phyloP scores from a whole-genome alignment of 2,797 vertebrate genomes.

The Sebastes oblongus region DNA sequence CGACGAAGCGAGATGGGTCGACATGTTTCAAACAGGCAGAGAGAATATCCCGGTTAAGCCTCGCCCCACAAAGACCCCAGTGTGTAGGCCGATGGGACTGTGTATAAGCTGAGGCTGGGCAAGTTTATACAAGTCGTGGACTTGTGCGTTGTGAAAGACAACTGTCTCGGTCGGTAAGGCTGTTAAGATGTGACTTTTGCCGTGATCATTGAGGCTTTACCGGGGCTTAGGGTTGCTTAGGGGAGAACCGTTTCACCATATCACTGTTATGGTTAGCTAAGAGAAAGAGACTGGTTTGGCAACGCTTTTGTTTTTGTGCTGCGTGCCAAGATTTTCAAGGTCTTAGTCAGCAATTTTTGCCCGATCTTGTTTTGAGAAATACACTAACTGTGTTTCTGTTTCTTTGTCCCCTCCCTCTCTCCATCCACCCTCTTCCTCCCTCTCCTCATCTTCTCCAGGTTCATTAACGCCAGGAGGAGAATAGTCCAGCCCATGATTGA shows the following conservation, averaged over 20 bases:
- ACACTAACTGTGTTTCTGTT: constrained; percentile 50
- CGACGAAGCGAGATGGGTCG: constrained; percentile 53
- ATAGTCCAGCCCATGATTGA: constrained; percentile 99
- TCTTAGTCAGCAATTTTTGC: constrained; percentile 57
- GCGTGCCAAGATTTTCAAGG: constrained; percentile 45
- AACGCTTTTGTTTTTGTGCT: constrained; percentile 53
- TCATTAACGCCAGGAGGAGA: constrained; percentile 99
- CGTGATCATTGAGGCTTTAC: constrained; percentile 33
- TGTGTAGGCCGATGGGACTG: constrained; percentile 59
- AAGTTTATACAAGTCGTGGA: constrained; percentile 77
- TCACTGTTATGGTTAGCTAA: constrained; percentile 47
- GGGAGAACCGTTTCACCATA: constrained; percentile 52
- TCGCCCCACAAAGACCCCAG: constrained; percentile 72
- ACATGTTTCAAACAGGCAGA: constrained; percentile 61
- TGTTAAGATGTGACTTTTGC: constrained; percentile 74
- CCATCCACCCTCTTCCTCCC: background rate
- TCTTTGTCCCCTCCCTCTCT: constrained; percentile 11
- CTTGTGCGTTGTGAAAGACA: constrained; percentile 68
- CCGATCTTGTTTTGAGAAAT: constrained; percentile 50
- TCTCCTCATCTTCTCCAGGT: constrained; percentile 84
- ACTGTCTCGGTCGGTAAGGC: constrained; percentile 64
- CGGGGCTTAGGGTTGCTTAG: constrained; percentile 43
- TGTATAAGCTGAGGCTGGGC: constrained; percentile 56
- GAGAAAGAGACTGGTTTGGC: constrained; percentile 48
- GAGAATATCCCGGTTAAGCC: constrained; percentile 59